Conservation (phyloP, 92 coral and sea anemone species). For the Montipora capitata region DNA sequence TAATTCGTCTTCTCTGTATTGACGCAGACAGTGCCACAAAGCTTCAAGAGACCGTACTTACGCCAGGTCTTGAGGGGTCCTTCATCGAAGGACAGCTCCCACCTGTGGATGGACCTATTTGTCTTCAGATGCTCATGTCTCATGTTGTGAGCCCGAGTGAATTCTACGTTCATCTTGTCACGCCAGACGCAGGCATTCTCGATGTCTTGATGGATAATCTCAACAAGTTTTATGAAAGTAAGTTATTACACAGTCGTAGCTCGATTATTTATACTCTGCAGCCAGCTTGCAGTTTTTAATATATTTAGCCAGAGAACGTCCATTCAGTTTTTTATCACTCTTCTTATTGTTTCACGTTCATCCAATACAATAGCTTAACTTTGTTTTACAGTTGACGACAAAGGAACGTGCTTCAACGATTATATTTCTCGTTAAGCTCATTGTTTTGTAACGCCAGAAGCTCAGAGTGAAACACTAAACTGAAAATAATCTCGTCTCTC, state of each 20-base stretch:
- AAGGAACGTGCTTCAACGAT: too few relatives aligned
- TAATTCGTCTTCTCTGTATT: not conserved
- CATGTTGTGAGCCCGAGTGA: constrained; percentile 88
- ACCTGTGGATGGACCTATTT: constrained; percentile 65
- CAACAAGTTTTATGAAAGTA: constrained; percentile 86
- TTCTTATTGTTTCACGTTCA: too few relatives aligned
- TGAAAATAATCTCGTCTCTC: too few relatives aligned
- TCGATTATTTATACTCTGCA: too few relatives aligned
- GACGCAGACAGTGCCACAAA: not conserved
- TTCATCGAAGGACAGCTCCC: constrained; percentile 57
- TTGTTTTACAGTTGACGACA: too few relatives aligned
- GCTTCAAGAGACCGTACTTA: constrained; percentile 20
- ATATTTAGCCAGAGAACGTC: too few relatives aligned
- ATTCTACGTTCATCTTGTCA: constrained; percentile 94
- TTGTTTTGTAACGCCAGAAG: too few relatives aligned
- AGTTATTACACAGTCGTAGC: not conserved
- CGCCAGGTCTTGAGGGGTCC: constrained; percentile 22
- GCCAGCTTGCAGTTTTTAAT: too few relatives aligned
- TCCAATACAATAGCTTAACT: too few relatives aligned
- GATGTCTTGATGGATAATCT: constrained; percentile 85
- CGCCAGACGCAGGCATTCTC: constrained; percentile 91
- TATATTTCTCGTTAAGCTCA: too few relatives aligned
- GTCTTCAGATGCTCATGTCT: constrained; percentile 89
- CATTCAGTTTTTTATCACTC: too few relatives aligned
- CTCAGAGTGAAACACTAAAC: too few relatives aligned